Evolutionary conservation across 2,888 invertebrate species (phyloP).

Genomic region (Carterocephalus palaemon): DNA sequence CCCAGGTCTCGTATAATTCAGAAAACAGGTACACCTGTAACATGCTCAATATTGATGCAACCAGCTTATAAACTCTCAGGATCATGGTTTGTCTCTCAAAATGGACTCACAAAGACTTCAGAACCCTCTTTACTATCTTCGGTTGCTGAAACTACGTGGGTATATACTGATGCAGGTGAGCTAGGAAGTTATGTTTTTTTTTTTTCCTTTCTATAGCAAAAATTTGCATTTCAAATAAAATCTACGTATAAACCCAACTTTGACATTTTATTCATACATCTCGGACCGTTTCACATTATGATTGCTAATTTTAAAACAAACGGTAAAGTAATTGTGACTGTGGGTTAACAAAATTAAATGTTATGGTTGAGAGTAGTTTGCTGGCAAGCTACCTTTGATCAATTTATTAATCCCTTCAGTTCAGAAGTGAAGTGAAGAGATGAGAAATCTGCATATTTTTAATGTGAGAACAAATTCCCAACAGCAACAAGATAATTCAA

Average conservation of each 20-base stretch:
- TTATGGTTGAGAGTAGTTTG: slow-evolving; percentile 30
- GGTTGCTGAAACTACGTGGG: not conserved
- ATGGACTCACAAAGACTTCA: not conserved
- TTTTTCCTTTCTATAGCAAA: slow-evolving; percentile 29
- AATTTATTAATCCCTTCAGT: not conserved
- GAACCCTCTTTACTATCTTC: not conserved
- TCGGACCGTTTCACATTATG: slow-evolving; percentile 26
- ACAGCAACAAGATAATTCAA: no score
- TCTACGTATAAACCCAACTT: slow-evolving; percentile 2
- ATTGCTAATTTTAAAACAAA: slow-evolving; percentile 41
- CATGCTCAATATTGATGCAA: not conserved
- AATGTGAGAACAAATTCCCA: no score
- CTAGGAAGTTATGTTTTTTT: not conserved
- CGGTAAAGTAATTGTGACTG: slow-evolving; percentile 37
- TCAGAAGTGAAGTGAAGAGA: no score
- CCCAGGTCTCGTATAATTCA: not conserved
- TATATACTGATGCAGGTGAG: not conserved
- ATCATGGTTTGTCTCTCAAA: not conserved
- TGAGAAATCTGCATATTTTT: no score
- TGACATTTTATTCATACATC: slow-evolving; percentile 23
- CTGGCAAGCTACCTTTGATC: slow-evolving; percentile 26
- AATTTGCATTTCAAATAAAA: slow-evolving; percentile 23
- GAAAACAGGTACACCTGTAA: not conserved
- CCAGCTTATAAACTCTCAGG: not conserved
- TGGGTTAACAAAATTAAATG: slow-evolving; percentile 36